Evolutionary conservation across 1,140 invertebrate genomes (phyloP), one percentile per base, ranked within the genome.

Genomic region (Solen grandis): DNA sequence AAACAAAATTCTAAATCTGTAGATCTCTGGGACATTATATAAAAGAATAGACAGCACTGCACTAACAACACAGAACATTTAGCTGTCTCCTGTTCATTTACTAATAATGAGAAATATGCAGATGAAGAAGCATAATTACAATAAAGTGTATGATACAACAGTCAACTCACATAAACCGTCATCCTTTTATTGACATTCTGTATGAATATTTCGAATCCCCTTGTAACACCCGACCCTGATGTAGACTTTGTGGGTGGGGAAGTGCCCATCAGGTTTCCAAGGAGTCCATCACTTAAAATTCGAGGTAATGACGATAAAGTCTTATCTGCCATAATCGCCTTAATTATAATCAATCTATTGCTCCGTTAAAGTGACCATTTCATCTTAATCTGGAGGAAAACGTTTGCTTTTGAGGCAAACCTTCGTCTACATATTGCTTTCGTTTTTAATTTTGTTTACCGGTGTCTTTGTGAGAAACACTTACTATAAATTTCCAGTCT

Each of bases 251-350:
- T 74, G 55, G 70, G 57, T 41, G 55, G 70, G 29, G 70, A 41
- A 62, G 14, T 41, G 1, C 36, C 54, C 13, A 59, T 29, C 35
- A 74, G 46, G 33, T 74, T 74, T 10, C 70, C 57, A 2, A 74
- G 29, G n/a, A 73, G 25, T 29, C 69, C 69, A 29, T 57, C 69
- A 19, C 29, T 60, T 13, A 73, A 29, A 38, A 74, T 46, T 2
- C 33, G 8, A 1, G 70, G 57, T 25, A 74, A 74, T n/a, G 19
- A 36, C n/a, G 55, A 14, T 13, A 74, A 74, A 62, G 55, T 62
- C n/a, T 60, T 74, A 22, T 74, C 57, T 31, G 36, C 55, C 70
- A 74, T 74, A n/a, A n/a, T n/a, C n/a, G n/a, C n/a, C n/a, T n/a
- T n/a, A n/a, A n/a, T n/a, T n/a, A n/a, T n/a, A n/a, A n/a, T n/a